These are phyloP conservation scores for Styela plicata DNA, from an alignment of 23 tunicate genomes.

Conservation along the genomic window DNA sequence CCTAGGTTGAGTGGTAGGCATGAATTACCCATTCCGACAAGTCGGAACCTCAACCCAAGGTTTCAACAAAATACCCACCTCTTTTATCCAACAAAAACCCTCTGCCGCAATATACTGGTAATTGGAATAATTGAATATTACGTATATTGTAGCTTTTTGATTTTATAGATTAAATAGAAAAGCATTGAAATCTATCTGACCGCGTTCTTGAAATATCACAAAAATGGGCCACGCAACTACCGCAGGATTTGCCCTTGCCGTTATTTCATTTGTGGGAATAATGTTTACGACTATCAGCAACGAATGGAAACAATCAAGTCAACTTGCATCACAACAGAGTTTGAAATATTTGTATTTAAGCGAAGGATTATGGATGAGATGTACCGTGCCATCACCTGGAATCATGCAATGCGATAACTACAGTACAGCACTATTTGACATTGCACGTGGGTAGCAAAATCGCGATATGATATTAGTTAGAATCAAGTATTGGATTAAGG, in stretches of 20 bases:
- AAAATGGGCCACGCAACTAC: conserved; percentile 23
- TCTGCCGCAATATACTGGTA: too few relatives aligned
- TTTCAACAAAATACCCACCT: too few relatives aligned
- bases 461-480: too few relatives aligned
- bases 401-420: conserved; percentile 66
- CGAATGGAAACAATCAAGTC: conserved; percentile 81
- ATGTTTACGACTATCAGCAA: conserved; percentile 46
- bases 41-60: too few relatives aligned
- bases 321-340: conserved; percentile 51
- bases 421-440: conserved; percentile 44
- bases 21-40: too few relatives aligned
- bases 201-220: neutral
- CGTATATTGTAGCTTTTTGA: too few relatives aligned
- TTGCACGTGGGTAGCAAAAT: conserved; percentile 56
- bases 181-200: neutral
- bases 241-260: conserved; percentile 26
- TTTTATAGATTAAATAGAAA: too few relatives aligned
- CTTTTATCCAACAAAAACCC: too few relatives aligned
- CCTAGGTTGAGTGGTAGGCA: too few relatives aligned
- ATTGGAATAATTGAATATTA: too few relatives aligned
- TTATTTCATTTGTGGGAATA: conserved; percentile 43
- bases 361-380: conserved; percentile 86
- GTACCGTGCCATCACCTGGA: conserved; percentile 53
- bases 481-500: too few relatives aligned
- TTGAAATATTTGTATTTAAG: conserved; percentile 32